Evolutionary conservation across 1,140 invertebrate species (phyloP), one percentile per base, ranked within the genome.

Genomic region (Drosophila jambulina): DNA sequence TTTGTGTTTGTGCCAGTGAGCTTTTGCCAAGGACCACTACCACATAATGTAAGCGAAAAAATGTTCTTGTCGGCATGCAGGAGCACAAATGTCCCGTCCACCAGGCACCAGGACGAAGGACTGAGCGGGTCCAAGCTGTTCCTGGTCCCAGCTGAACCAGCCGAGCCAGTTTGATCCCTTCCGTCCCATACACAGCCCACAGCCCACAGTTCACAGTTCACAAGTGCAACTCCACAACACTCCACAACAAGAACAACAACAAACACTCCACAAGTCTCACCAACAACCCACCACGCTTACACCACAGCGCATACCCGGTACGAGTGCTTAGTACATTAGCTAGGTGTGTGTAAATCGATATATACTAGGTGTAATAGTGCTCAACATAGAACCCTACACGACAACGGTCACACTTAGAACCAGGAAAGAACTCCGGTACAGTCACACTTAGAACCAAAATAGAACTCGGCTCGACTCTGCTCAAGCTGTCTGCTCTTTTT

Each of bases 21-120:
- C 67, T 81, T 69, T 87, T 78, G 64, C 72, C 77, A 87, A 88
- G 84, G 83, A 80, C 83, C 83, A 91, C 90, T 88, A 91, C 90
- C 90, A 91, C 91, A 91, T 91, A 91, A 91, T 91, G 91, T 91
- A 90, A 90, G 88, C 86, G 90, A 91, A 91, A 91, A 91, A 91
- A 91, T 60, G 91, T 91, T 91, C 91, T 91, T 91, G 91, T 91
- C 84, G 91, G 91, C 82, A 90, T 91, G 81, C 90, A 91, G 79
- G 90, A 91, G 91, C 90, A 91, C 91, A 91, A 91, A 91, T 91
- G 83, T 65, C 80, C 75, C 81, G 79, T 67, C 62, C 59, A 74
- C 49, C 27, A 53, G 32, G 40, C 61, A 40, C 27, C 34, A 69
- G 38, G 34, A 56, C 48, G 29, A 54, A 23, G 63, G 57, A 62